Base-by-base conservation (phyloP, 2,113 vertebrate genomes). In the Phrynocephalus versicolor region DNA sequence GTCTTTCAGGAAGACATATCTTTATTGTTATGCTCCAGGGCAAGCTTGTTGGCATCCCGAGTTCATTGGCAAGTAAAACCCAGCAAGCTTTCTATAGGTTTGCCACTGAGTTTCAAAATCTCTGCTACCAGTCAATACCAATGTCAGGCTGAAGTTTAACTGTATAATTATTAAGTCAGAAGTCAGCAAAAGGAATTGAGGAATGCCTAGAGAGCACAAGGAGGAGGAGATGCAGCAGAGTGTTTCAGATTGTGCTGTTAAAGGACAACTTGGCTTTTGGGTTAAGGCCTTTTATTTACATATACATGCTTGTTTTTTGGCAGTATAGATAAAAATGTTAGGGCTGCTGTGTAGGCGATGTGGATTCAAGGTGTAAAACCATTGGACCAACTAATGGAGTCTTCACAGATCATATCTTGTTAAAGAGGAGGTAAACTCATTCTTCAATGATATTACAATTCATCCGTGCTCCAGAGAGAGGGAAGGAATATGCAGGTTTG, bases 281-380 rank as follows among this genome's bases (percentile, higher is more conserved):
- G 0, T 77, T 81, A n/a, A 74, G 62, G 64, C 27, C 81, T 94
- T 90, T 88, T 93, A 93, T 90, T 93, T 90, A 92, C 90, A 89
- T n/a, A 39, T 72, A 91, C 94, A 92, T 87, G 93, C 89, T 91
- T 89, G 91, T 85, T 91, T 90, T 89, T 91, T 91, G 92, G 92
- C 90, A 90, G 93, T 89, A 90, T 62, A 94, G 90, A 95, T 90
- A 81, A 94, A 94, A 94, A 94, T n/a, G 90, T 89, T 91, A 83
- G 86, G 10, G 60, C 85, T 81, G 83, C 92, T 95, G 89, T 92
- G 94, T 85, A 62, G 74, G 87, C 78, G 90, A 90, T 80, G 67
- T 76, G 88, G 88, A 91, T 90, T 89, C 91, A 87, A 45, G 73
- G 88, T 86, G 23, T 90, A 93, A 95, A 95, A 92, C 88, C 85